Percentiles rank a stretch among this genome's conserved stretches.
phyloP scores from a whole-genome alignment of 2,797 vertebrate species.

The Danio aesculapii region DNA sequence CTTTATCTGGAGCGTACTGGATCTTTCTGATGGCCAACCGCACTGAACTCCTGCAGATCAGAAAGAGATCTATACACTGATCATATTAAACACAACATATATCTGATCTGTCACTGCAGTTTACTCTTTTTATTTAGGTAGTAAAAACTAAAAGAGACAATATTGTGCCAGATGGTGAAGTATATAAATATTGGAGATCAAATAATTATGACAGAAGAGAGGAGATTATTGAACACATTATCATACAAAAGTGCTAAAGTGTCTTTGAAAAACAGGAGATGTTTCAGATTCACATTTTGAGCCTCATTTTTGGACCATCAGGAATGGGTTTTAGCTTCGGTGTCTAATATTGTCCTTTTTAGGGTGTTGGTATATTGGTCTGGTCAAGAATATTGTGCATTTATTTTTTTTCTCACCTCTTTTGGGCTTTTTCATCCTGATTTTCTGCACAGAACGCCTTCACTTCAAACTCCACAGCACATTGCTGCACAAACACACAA shows the following conservation, averaged over 20 bases:
- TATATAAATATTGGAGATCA: too few relatives aligned
- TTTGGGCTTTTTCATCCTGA: slow-evolving; percentile 83
- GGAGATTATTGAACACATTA: too few relatives aligned
- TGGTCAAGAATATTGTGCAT: not conserved
- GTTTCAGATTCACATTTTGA: too few relatives aligned
- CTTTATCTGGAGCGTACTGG: slow-evolving; percentile 82
- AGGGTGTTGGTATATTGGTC: not conserved
- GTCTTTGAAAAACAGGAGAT: too few relatives aligned
- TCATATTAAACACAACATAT: too few relatives aligned
- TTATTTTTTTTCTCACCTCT: slow-evolving; percentile 77
- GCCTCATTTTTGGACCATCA: too few relatives aligned
- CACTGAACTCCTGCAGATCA: slow-evolving; percentile 82
- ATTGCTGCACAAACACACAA: slow-evolving; percentile 77
- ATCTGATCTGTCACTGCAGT: too few relatives aligned
- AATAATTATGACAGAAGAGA: too few relatives aligned
- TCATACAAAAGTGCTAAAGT: too few relatives aligned
- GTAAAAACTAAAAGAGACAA: too few relatives aligned
- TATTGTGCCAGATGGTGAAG: too few relatives aligned
- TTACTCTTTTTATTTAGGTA: too few relatives aligned
- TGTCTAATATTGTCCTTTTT: not conserved
- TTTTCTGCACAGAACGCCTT: slow-evolving; percentile 85
- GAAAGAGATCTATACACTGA: not conserved
- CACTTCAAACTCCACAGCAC: slow-evolving; percentile 92
- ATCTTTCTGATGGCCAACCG: slow-evolving; percentile 90
- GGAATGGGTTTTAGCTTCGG: not conserved